phyloP scores from a whole-genome alignment of 2,888 invertebrate genomes.

The Stenotaenia linearis region DNA sequence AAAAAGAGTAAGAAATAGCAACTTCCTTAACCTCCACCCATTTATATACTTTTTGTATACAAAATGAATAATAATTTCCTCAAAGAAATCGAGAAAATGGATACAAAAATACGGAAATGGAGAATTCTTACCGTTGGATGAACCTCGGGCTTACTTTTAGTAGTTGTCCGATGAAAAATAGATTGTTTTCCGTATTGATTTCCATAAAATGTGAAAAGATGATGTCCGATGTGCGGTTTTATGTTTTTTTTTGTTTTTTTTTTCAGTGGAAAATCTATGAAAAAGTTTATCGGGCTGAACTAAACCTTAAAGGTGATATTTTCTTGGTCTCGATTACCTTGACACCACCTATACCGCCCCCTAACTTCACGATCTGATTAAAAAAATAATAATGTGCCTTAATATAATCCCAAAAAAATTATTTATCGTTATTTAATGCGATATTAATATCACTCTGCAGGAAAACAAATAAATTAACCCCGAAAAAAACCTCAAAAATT shows the following conservation, averaged over 20 bases:
- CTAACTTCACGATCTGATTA: background rate
- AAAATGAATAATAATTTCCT: too few relatives aligned
- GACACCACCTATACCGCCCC: background rate
- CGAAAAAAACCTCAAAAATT: background rate
- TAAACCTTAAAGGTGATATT: background rate
- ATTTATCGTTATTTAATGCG: background rate
- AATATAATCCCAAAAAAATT: background rate
- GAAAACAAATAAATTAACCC: background rate
- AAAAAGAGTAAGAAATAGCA: background rate
- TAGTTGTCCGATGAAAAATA: too few relatives aligned
- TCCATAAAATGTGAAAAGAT: background rate
- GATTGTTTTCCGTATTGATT: too few relatives aligned
- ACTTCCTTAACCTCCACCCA: constrained; percentile 11
- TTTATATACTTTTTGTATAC: too few relatives aligned
- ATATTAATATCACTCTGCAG: background rate
- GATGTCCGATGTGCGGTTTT: background rate
- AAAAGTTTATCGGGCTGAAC: background rate
- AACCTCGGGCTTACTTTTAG: too few relatives aligned
- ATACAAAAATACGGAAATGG: too few relatives aligned
- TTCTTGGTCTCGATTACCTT: background rate
- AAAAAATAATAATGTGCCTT: background rate
- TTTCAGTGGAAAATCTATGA: background rate
- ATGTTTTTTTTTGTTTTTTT: background rate
- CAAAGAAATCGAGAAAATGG: too few relatives aligned
- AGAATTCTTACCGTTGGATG: too few relatives aligned